Evolutionary conservation across 2,113 vertebrate genomes (phyloP), one percentile per base, ranked within the genome.

Genomic region (Carollia perspicillata): DNA sequence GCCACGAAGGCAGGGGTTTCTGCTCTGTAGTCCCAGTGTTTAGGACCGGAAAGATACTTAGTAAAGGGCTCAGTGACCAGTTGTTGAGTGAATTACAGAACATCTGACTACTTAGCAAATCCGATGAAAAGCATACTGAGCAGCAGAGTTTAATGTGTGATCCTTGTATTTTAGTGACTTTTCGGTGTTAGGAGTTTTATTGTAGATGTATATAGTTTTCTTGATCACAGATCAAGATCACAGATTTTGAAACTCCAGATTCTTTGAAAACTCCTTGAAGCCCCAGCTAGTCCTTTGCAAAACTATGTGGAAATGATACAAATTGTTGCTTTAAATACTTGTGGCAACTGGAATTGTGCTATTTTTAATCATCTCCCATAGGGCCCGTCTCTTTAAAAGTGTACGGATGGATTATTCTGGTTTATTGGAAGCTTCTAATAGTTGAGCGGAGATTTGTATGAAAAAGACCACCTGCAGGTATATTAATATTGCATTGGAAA

Each of bases 401-500:
- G 6, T 80, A 44, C 69, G 72, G 51, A 93, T 91, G 65, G 63
- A 60, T 87, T 44, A 16, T 94, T 92, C 51, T 84, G 58, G 85
- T 35, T 94, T 93, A 72, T 40, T 71, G 65, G 83, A 96, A 13
- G 18, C 78, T 89, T 96, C 40, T 96, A 89, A 60, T 85, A 95
- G 65, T 83, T 90, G 92, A 93, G 66, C 85, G 63, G 92, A 86
- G 42, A 89, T 88, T 95, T 89, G 51, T 88, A 75, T 89, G 63
- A 90, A 96, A 84, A 95, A 75, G 88, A 68, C 74, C 63, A 90
- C 93, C 92, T 93, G 83, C 26, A 26, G 80, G 63, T 68, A 55
- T 79, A 93, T 97, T 90, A 93, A 94, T 95, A 85, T 95, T 95
- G 72, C 79, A 95, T 90, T 83, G 88, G 83, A 95, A 95, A 94